Base-by-base conservation (phyloP, 1,140 invertebrate species). In the Chrysopa pallens region DNA sequence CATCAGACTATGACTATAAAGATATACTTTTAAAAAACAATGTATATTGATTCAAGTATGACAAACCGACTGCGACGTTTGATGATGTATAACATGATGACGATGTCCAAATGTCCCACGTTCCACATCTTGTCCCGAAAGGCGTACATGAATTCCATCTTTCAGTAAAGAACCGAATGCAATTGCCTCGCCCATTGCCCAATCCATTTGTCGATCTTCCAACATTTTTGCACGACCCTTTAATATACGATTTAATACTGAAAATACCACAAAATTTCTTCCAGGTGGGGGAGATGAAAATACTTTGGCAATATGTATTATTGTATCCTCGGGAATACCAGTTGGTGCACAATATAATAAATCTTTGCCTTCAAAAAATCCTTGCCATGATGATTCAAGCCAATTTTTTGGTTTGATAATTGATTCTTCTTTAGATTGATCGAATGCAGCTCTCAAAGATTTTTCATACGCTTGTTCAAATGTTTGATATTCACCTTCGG, bases 71-170 rank as follows among this genome's bases (percentile, higher is more conserved):
- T 23, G 17, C 5, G 17, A 23, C 33, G 66, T 73, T 56, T 92
- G 86, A 62, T 91, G 80, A 54, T 88, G 84, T 12, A 88, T 62
- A 23, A 90, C 79, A 60, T 86, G 82, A 61, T 90, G 84, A 36
- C 67, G 62, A 53, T 52, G 51, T 23, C 17, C 17, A 23, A 23
- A 23, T 23, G 17, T 23, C 29, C 87, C 88, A 50, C 88, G 66
- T 56, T 91, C 85, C 0, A 87, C 83, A 57, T 93, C 87, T 57
- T 93, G 79, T 1, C 89, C 88, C 48, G 80, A 82, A 1, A 91
- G 61, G 39, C 72, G 55, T 6, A 76, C 68, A 44, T 68, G 68
- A 38, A 69, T 60, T 2, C 67, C 63, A 41, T 71, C 79, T 50
- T 78, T 69, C 49, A 81, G 49, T 55, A 80, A 51, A 53, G 80